Evolutionary conservation across 2,888 invertebrate genomes (phyloP).

Genomic region (Gymnosoma rotundatum): DNA sequence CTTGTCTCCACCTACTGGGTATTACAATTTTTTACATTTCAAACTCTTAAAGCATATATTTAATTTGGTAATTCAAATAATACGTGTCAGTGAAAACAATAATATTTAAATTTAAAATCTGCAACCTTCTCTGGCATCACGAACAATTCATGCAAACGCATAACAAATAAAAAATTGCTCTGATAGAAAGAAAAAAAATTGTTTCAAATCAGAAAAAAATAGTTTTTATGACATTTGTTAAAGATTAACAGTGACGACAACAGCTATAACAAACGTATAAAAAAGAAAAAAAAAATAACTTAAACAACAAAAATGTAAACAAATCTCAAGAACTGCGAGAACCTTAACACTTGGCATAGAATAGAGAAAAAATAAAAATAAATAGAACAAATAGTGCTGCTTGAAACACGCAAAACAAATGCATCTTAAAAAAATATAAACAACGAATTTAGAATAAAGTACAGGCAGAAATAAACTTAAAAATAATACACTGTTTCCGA

Average conservation of each 20-base stretch:
- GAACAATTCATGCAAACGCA: conserved; percentile 57
- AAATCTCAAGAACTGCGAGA: conserved; percentile 75
- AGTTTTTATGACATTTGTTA: conserved; percentile 58
- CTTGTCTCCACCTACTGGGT: too few relatives aligned
- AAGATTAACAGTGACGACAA: conserved; percentile 50
- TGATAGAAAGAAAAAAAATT: conserved; percentile 10
- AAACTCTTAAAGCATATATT: not conserved
- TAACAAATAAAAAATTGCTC: conserved; percentile 12
- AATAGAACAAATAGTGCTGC: conserved; percentile 42
- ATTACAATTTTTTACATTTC: not conserved
- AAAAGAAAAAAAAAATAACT: conserved; percentile 61
- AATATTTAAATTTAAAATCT: conserved; percentile 34
- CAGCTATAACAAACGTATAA: conserved; percentile 60
- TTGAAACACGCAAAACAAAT: conserved; percentile 52
- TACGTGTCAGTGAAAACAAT: conserved; percentile 29
- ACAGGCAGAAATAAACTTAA: conserved; percentile 7
- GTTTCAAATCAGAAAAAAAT: conserved; percentile 33
- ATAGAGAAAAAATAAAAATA: conserved; percentile 30
- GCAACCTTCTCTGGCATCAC: conserved; percentile 29
- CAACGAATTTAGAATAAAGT: conserved; percentile 4
- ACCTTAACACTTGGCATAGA: conserved; percentile 66
- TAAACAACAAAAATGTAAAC: conserved; percentile 71
- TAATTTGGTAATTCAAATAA: conserved; percentile 20
- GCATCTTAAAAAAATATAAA: conserved; percentile 24
- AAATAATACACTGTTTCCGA: conserved; percentile 31